Conservation (phyloP, 2,888 invertebrate genomes). For the Thelaira solivaga region DNA sequence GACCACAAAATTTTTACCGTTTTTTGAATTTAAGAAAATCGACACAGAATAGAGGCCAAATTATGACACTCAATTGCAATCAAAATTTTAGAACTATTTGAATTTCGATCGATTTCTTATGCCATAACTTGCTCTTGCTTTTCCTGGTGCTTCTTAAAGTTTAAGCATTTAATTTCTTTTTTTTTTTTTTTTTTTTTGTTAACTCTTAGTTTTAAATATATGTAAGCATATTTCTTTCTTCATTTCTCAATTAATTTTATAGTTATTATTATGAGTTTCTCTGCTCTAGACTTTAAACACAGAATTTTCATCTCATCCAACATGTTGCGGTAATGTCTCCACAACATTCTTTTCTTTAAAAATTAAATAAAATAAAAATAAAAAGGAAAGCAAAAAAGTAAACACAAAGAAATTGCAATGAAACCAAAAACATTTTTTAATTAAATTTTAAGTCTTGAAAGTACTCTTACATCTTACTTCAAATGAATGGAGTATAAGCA, state of each 20-base stretch:
- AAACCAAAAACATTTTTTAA: conserved; percentile 52
- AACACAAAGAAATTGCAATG: conserved; percentile 37
- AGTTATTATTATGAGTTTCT: conserved; percentile 46
- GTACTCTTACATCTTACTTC: neutral
- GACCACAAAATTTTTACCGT: too few relatives aligned
- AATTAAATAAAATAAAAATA: neutral
- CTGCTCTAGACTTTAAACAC: conserved; percentile 18
- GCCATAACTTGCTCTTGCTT: too few relatives aligned
- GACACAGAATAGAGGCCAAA: too few relatives aligned
- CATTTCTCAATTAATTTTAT: conserved; percentile 47
- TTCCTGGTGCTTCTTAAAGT: too few relatives aligned
- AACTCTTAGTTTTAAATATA: neutral
- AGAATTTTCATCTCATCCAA: conserved; percentile 27
- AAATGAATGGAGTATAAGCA: neutral
- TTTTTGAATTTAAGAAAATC: too few relatives aligned
- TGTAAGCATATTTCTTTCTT: neutral
- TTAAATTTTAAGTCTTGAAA: conserved; percentile 43
- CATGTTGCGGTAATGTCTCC: conserved; percentile 50
- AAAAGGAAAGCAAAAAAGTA: neutral
- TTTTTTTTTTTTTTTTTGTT: too few relatives aligned
- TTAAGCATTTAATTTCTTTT: too few relatives aligned
- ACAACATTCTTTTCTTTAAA: conserved; percentile 12
- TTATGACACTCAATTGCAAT: too few relatives aligned
- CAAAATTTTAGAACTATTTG: too few relatives aligned
- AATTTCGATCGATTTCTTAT: too few relatives aligned